Evolutionary conservation across 92 coral and sea anemone species (phyloP).

Genomic region (Parazoanthus swiftii): DNA sequence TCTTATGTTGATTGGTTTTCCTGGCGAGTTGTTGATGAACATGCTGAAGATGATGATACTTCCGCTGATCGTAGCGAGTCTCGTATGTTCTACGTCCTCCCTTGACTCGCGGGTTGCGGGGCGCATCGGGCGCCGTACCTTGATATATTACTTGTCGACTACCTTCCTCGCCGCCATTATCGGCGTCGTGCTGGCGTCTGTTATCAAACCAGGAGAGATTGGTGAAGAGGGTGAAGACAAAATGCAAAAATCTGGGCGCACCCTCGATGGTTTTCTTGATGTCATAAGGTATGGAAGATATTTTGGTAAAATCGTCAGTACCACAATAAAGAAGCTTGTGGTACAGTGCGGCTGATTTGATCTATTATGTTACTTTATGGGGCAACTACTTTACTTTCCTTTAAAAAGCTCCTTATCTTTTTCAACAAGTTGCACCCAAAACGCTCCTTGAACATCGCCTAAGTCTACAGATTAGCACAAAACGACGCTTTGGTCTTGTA

Average conservation of each 20-base stretch:
- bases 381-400: no score
- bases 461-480: no score
- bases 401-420: no score
- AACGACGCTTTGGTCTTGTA: no score
- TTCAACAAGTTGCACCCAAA: no score
- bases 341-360: no score
- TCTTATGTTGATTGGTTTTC: slow-evolving; percentile 75
- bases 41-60: slow-evolving; percentile 82
- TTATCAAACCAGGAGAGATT: slow-evolving; percentile 75
- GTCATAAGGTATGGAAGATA: slow-evolving; percentile 65
- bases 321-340: no score
- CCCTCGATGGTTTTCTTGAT: slow-evolving; percentile 77
- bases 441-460: no score
- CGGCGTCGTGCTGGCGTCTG: slow-evolving; percentile 71
- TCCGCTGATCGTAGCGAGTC: slow-evolving; percentile 81
- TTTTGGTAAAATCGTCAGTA: neutral
- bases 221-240: slow-evolving; percentile 51
- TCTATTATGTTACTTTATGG: no score
- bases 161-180: slow-evolving; percentile 74
- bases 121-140: slow-evolving; percentile 74
- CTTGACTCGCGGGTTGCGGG: slow-evolving; percentile 82
- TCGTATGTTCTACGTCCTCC: slow-evolving; percentile 74
- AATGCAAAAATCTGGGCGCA: slow-evolving; percentile 46
- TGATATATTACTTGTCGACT: slow-evolving; percentile 71
- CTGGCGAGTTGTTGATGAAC: slow-evolving; percentile 85